Evolutionary conservation across 2,888 invertebrate genomes (phyloP).

Genomic region (Stramonita haemastoma): DNA sequence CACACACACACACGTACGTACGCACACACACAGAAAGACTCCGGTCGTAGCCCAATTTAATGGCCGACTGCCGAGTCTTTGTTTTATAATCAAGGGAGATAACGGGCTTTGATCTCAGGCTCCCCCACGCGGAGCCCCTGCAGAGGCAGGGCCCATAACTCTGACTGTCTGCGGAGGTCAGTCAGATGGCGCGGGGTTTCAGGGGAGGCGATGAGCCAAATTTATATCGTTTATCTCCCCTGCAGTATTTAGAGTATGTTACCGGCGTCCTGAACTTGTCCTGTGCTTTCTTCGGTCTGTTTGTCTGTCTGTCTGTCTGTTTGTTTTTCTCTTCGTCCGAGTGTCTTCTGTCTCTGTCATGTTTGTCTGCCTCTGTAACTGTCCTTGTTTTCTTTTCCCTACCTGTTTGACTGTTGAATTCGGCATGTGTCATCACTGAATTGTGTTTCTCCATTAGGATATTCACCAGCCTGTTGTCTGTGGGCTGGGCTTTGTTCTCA

Average conservation of each 20-base stretch:
- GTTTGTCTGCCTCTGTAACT: too few species aligned
- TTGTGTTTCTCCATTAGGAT: too few species aligned
- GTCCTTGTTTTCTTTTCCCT: too few species aligned
- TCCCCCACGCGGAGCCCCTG: not conserved
- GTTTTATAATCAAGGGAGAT: slow-evolving; percentile 46
- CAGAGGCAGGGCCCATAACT: slow-evolving; percentile 21
- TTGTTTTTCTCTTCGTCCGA: not conserved
- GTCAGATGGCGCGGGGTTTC: not conserved
- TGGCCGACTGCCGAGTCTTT: slow-evolving; percentile 35
- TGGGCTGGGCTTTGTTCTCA: too few species aligned
- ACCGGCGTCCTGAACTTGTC: not conserved
- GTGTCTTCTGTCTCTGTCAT: too few species aligned
- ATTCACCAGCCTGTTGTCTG: too few species aligned
- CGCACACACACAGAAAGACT: slow-evolving; percentile 25
- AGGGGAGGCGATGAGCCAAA: not conserved
- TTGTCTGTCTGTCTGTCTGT: not conserved
- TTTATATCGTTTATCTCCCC: not conserved
- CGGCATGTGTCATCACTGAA: too few species aligned
- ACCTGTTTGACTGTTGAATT: too few species aligned
- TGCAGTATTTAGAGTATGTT: slow-evolving; percentile 10
- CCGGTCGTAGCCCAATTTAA: slow-evolving; percentile 6
- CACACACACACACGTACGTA: not conserved
- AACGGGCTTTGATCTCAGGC: slow-evolving; percentile 31
- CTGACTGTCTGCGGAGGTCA: not conserved
- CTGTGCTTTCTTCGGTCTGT: too few species aligned